These are phyloP conservation scores for Pseudomyrmex dendroicus DNA, from an alignment of 1,140 invertebrate genomes.

Conservation along the genomic window DNA sequence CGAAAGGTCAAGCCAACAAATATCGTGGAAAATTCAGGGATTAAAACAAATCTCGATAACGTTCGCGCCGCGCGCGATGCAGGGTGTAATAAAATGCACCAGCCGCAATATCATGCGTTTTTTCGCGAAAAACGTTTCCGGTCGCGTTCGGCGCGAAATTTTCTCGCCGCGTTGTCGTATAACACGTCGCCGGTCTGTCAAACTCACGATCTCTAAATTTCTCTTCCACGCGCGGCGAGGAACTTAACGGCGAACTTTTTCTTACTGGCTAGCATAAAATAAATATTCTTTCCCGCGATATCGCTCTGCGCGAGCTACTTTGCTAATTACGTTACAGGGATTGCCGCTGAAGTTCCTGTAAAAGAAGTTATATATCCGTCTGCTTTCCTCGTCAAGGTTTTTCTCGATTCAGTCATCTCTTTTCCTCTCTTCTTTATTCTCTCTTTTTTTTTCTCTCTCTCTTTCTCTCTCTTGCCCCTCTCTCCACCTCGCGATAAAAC, in stretches of 20 bases:
- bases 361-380: conserved; percentile 52
- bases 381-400: conserved; percentile 16
- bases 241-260: conserved; percentile 37
- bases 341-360: conserved; percentile 35
- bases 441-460: not conserved
- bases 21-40: conserved; percentile 36
- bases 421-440: not conserved
- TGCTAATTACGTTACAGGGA: conserved; percentile 50
- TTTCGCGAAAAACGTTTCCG: not conserved
- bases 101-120: not conserved
- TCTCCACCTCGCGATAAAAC: conserved; percentile 14
- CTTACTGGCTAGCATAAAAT: conserved; percentile 30
- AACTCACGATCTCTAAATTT: conserved; percentile 40
- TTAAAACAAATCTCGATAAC: conserved; percentile 42
- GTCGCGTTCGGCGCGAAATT: not conserved
- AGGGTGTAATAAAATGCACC: conserved; percentile 11
- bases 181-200: not conserved
- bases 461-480: not conserved
- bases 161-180: not conserved
- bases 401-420: not conserved
- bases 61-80: not conserved
- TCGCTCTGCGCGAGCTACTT: conserved; percentile 45
- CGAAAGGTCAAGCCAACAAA: conserved; percentile 17
- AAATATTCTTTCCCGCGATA: conserved; percentile 48
- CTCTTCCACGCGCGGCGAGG: not conserved